Conservation (phyloP, 2,113 vertebrate species). For the Cynopterus brachyotis region DNA sequence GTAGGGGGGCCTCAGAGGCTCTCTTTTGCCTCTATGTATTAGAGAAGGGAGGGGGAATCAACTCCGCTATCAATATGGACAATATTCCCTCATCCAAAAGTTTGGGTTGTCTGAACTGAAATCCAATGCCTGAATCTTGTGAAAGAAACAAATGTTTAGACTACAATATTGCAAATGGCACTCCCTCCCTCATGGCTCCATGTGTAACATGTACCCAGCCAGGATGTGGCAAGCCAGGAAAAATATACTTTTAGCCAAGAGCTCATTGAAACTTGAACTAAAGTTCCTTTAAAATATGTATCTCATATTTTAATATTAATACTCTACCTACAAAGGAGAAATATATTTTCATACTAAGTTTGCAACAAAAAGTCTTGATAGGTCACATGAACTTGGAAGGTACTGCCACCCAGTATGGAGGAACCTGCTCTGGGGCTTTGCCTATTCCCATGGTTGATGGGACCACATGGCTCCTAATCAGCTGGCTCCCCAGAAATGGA, state of each 20-base stretch:
- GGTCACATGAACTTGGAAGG: neutral
- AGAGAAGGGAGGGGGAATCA: neutral
- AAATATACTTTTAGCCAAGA: neutral
- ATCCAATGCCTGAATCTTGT: neutral
- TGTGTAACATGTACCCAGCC: neutral
- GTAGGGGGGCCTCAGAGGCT: neutral
- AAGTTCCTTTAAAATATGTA: neutral
- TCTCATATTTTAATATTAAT: neutral
- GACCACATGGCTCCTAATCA: neutral
- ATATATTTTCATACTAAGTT: neutral
- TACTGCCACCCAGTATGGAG: neutral
- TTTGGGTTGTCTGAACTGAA: neutral
- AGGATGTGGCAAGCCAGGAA: neutral
- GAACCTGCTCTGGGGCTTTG: neutral
- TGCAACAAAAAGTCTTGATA: constrained; percentile 13
- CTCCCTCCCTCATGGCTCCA: neutral
- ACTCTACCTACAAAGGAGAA: constrained; percentile 26
- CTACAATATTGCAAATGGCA: constrained; percentile 31
- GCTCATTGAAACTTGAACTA: neutral
- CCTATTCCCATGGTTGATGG: neutral
- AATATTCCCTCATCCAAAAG: neutral
- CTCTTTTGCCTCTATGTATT: neutral
- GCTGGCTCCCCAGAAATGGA: neutral
- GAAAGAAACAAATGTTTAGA: neutral
- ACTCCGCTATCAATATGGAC: neutral